Percentiles rank a stretch among this genome's conserved stretches.
Conservation (phyloP, 2,888 invertebrate genomes). For the Melanargia galathea region DNA sequence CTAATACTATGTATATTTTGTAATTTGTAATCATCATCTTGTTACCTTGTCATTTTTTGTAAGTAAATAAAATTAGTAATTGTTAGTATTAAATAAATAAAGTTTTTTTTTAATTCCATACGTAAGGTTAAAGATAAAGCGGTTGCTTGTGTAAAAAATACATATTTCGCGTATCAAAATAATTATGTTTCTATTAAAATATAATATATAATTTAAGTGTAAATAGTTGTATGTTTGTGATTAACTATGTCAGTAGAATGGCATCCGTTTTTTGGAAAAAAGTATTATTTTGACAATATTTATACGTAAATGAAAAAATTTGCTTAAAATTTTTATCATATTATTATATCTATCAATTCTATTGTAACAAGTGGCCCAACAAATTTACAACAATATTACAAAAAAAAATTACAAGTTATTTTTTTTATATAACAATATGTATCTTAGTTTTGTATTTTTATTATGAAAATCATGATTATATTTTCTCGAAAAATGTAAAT, state of each 20-base stretch:
- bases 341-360: not conserved
- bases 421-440: no score
- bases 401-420: not conserved
- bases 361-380: conserved; percentile 14
- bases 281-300: conserved; percentile 35
- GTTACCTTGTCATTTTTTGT: conserved; percentile 43
- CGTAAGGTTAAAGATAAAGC: conserved; percentile 48
- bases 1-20: conserved; percentile 26
- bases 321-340: conserved; percentile 13
- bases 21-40: conserved; percentile 16
- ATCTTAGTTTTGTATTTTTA: not conserved
- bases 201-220: conserved; percentile 28
- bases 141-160: conserved; percentile 40
- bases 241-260: conserved; percentile 15
- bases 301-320: conserved; percentile 9
- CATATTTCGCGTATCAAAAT: conserved; percentile 25
- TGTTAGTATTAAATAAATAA: conserved; percentile 43
- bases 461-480: not conserved
- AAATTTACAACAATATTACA: no score
- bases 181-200: not conserved
- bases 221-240: conserved; percentile 27
- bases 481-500: not conserved
- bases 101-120: conserved; percentile 52
- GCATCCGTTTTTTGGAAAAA: conserved; percentile 21
- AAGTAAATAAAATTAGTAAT: conserved; percentile 18